A percentile compares a stretch with the other conserved stretches of the same genome.
phyloP scores from a whole-genome alignment of 2,888 invertebrate species.

The Cerastis rubricosa region DNA sequence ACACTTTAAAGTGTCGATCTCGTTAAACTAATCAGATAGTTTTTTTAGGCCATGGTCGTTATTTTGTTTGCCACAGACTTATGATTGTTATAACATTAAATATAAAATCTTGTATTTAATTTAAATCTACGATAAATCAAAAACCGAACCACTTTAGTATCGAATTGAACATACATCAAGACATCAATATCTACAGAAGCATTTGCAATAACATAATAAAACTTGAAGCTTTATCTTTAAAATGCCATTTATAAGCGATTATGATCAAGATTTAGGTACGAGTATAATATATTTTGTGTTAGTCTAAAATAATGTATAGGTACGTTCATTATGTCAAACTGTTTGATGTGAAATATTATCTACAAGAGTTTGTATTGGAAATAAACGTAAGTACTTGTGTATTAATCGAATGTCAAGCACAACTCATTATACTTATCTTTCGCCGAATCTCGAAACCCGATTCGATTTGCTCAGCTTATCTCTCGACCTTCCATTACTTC shows the following conservation, averaged over 20 bases:
- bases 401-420: constrained; percentile 48
- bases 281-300: constrained; percentile 3
- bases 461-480: constrained; percentile 43
- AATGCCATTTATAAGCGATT: constrained; percentile 13
- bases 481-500: constrained; percentile 34
- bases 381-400: constrained; percentile 8
- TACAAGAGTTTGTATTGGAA: neutral
- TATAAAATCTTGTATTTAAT: neutral
- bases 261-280: constrained; percentile 3
- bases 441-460: constrained; percentile 19
- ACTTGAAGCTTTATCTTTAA: constrained; percentile 1
- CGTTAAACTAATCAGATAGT: neutral
- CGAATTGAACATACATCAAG: neutral
- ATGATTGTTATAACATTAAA: neutral
- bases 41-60: neutral
- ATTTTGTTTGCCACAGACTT: neutral
- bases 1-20: neutral
- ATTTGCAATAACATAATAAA: neutral
- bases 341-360: constrained; percentile 14
- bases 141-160: neutral
- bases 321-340: neutral
- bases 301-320: neutral
- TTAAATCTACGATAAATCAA: neutral
- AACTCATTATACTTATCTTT: constrained; percentile 27
- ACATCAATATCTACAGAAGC: neutral